Conservation (phyloP, 1,140 invertebrate genomes). For the Pseudoatta argentina region DNA sequence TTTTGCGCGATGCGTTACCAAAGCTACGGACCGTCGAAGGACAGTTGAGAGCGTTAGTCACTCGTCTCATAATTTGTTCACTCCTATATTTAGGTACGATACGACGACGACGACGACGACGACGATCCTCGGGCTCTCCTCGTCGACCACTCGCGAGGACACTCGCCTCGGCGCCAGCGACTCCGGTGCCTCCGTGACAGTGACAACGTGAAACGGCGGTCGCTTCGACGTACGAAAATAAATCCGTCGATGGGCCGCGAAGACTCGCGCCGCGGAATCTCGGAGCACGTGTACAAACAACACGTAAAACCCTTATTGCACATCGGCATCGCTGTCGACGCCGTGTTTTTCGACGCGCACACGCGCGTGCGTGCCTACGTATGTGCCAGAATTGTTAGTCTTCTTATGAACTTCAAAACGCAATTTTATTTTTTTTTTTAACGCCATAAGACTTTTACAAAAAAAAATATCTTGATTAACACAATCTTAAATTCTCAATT, state of each 20-base stretch:
- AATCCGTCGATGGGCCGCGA: conserved; percentile 67
- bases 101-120: neutral
- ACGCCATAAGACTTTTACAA: no score
- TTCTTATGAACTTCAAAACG: neutral
- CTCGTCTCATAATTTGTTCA: conserved; percentile 81
- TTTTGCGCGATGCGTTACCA: conserved; percentile 23
- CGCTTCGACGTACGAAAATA: conserved; percentile 72
- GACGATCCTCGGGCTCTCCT: conserved; percentile 49
- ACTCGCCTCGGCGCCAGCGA: conserved; percentile 65
- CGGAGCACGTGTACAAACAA: conserved; percentile 72
- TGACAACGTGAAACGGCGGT: conserved; percentile 62
- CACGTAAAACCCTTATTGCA: conserved; percentile 59
- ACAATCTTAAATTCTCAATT: no score
- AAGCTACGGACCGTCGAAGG: conserved; percentile 51
- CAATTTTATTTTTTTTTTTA: no score
- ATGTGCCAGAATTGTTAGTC: neutral
- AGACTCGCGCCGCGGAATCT: conserved; percentile 61
- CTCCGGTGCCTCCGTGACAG: conserved; percentile 37
- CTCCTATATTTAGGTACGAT: conserved; percentile 77
- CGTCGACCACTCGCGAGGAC: conserved; percentile 54
- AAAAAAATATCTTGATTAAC: no score
- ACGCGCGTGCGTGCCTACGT: no score
- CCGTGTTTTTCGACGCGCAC: neutral
- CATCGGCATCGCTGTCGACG: conserved; percentile 20
- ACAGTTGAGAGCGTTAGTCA: conserved; percentile 77